These are phyloP conservation scores for Clostera curtula DNA, from an alignment of 2,888 invertebrate species.

Conservation along the genomic window DNA sequence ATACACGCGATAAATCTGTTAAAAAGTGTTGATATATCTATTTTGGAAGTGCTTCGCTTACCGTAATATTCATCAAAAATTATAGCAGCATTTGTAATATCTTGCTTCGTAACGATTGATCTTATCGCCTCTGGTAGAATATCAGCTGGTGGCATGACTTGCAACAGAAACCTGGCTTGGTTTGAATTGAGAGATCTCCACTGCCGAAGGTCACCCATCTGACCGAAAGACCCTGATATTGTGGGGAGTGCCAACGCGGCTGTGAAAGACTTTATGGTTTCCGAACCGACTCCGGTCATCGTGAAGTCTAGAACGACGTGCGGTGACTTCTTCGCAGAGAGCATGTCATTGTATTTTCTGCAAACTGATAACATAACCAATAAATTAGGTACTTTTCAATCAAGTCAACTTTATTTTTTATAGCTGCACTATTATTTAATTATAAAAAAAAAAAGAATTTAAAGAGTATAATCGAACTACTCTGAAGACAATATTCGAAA, in stretches of 20 bases:
- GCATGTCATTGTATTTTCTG: constrained; percentile 79
- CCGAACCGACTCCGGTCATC: constrained; percentile 85
- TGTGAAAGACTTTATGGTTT: constrained; percentile 89
- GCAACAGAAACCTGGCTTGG: constrained; percentile 84
- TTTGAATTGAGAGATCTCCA: constrained; percentile 84
- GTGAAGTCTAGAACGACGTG: constrained; percentile 89
- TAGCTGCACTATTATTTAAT: no score
- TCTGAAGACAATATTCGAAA: no score
- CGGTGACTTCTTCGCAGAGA: constrained; percentile 79
- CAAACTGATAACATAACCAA: constrained; percentile 81
- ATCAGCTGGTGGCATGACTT: constrained; percentile 90
- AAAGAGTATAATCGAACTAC: no score
- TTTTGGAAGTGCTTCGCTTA: constrained; percentile 38
- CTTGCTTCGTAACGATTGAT: constrained; percentile 86
- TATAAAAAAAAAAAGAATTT: no score
- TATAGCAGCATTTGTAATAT: constrained; percentile 93
- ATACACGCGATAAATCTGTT: neutral
- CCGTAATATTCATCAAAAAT: constrained; percentile 92
- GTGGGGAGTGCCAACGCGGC: constrained; percentile 87
- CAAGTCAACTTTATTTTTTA: no score
- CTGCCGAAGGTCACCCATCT: constrained; percentile 86
- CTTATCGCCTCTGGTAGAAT: constrained; percentile 88
- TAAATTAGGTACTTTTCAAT: no score
- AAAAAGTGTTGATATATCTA: constrained; percentile 2
- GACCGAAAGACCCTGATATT: constrained; percentile 89